Evolutionary conservation across 2,888 invertebrate genomes (phyloP).

Genomic region (Catocala nupta): DNA sequence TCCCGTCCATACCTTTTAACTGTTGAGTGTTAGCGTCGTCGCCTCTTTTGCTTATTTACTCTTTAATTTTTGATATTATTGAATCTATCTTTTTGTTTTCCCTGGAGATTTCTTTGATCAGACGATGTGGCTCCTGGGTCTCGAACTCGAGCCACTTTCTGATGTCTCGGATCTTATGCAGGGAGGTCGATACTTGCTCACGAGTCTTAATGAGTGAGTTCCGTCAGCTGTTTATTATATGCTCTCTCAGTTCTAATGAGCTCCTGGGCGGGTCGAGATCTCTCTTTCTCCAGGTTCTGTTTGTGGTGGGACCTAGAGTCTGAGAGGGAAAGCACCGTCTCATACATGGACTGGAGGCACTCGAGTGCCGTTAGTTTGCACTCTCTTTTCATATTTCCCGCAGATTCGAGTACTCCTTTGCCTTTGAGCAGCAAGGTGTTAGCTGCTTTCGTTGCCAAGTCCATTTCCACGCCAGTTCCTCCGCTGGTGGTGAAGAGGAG

Average conservation of each 20-base stretch:
- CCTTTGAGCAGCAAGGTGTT: conserved; percentile 20
- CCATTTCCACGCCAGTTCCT: no score
- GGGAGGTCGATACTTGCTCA: no score
- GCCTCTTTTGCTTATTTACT: no score
- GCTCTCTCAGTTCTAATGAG: not conserved
- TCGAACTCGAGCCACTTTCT: no score
- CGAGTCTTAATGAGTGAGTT: not conserved
- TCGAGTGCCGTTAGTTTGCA: conserved; percentile 21
- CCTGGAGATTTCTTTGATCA: no score
- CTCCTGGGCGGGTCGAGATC: conserved; percentile 20
- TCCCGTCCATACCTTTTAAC: no score
- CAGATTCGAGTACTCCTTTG: conserved; percentile 33
- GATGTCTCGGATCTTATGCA: no score
- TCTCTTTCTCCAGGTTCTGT: conserved; percentile 30
- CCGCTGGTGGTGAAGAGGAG: no score
- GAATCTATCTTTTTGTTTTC: no score
- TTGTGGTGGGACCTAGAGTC: conserved; percentile 35
- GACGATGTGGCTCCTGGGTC: no score
- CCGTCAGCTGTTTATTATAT: not conserved
- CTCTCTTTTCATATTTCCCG: conserved; percentile 43
- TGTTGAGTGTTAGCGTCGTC: no score
- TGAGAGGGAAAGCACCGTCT: conserved; percentile 32
- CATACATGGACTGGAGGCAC: conserved; percentile 32
- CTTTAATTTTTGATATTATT: no score
- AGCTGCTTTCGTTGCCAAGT: not conserved